Base-by-base conservation (phyloP, 2,797 vertebrate species). In the Galago senegalensis region DNA sequence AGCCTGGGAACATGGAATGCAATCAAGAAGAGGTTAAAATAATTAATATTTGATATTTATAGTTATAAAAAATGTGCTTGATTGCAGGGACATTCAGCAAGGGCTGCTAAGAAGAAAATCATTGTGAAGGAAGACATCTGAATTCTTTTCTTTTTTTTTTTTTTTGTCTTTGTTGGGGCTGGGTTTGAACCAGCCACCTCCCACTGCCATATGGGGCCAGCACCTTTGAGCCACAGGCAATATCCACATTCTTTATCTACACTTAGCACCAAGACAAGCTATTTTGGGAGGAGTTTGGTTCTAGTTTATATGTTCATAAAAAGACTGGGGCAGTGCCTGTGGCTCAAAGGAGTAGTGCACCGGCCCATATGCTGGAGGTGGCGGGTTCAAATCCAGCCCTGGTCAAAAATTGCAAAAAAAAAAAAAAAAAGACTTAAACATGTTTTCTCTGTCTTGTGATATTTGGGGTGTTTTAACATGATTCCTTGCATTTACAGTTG, bases 21-120 rank as follows among this genome's bases (percentile, higher is more conserved):
- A 93, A 21, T 5, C 20, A 37, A 79, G 8, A 40, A 72, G 46
- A 91, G 20, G 11, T 60, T 95, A 29, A 92, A 88, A 84, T 79
- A 77, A 85, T 18, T 89, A 6, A 70, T 72, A 79, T 75, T 65
- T 91, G 25, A 67, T 67, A 88, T 49, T 94, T 86, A 70, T 34
- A 83, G 37, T 37, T 83, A 13, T 49, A 70, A 67, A 61, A 31
- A 46, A 31, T 60, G 4, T 67, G 11, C 37, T 92, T 80, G 29
- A 75, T 43, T 89, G 0, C 1, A 79, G 43, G 6, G 18, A 95
- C 89, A 76, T 31, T 88, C 16, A 90, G 73, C 11, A 67, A 49
- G 65, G 10, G 14, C 0, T 12, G 1, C 21, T 81, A 49, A 72
- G 13, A 90, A 80, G 27, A n/a, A 89, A 89, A 80, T 34, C 37